Conservation (phyloP, 2,113 vertebrate genomes). For the Crocuta crocuta region DNA sequence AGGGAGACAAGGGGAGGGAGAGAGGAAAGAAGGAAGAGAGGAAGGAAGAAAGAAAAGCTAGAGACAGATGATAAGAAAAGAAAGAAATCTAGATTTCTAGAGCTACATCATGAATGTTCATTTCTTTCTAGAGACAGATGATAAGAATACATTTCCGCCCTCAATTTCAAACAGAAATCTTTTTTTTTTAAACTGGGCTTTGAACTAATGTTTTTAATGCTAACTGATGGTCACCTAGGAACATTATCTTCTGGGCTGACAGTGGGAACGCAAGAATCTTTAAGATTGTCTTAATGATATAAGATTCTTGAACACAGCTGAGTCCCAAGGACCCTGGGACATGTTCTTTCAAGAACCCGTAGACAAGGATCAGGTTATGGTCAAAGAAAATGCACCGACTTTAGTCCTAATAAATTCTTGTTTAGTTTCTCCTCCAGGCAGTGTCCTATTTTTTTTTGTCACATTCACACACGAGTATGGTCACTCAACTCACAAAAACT, state of each 20-base stretch:
- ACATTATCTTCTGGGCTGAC: background rate
- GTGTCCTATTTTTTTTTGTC: background rate
- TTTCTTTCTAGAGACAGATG: background rate
- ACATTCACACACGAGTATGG: background rate
- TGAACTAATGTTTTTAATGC: constrained; percentile 36
- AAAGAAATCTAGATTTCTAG: background rate
- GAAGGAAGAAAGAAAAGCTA: background rate
- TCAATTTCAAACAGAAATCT: constrained; percentile 23
- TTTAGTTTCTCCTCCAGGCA: background rate
- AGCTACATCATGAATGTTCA: too few relatives aligned
- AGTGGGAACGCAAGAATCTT: background rate
- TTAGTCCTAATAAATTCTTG: background rate
- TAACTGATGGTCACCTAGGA: constrained; percentile 21
- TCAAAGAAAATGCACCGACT: background rate
- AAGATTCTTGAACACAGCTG: constrained; percentile 16
- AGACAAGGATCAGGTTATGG: background rate
- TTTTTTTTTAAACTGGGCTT: constrained; percentile 12
- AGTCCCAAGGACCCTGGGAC: background rate
- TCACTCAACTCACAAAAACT: background rate
- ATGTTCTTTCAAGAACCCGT: background rate
- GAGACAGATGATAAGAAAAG: background rate
- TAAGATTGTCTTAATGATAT: constrained; percentile 42
- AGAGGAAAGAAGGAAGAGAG: too few relatives aligned
- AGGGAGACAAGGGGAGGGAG: too few relatives aligned
- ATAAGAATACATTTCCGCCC: background rate